A percentile compares a stretch with the other conserved stretches of the same genome.
phyloP scores from a whole-genome alignment of 2,113 vertebrate species.

The Sturnus vulgaris region DNA sequence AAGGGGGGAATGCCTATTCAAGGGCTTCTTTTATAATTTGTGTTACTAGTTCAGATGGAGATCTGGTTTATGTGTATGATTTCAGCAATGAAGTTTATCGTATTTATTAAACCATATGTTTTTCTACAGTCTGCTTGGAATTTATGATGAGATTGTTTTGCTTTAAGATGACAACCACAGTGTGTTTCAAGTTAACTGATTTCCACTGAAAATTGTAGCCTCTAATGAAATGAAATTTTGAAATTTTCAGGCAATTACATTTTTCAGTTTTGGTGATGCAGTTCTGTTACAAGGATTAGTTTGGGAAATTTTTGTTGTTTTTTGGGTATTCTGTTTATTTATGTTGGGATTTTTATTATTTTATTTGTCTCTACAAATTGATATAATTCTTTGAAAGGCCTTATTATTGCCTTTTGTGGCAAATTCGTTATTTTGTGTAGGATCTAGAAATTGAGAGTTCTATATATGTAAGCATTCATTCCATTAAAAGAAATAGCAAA shows the following conservation, averaged over 20 bases:
- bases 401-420: background rate
- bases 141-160: slow-evolving; percentile 67
- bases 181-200: slow-evolving; percentile 67
- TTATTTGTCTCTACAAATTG: background rate
- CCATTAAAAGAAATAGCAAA: background rate
- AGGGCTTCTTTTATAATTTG: slow-evolving; percentile 62
- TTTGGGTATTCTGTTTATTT: background rate
- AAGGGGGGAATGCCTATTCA: slow-evolving; percentile 60
- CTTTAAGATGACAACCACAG: slow-evolving; percentile 64
- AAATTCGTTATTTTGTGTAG: background rate
- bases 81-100: slow-evolving; percentile 49
- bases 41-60: slow-evolving; percentile 53
- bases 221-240: slow-evolving; percentile 54
- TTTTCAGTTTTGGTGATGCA: background rate
- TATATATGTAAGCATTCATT: background rate
- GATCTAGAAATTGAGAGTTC: background rate
- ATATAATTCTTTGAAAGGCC: background rate
- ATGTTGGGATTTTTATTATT: background rate
- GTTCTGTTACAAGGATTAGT: background rate
- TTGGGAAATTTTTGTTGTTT: background rate
- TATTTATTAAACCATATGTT: slow-evolving; percentile 62
- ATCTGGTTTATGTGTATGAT: slow-evolving; percentile 67
- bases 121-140: slow-evolving; percentile 63
- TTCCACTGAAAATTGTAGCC: slow-evolving; percentile 55
- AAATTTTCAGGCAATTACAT: slow-evolving; percentile 13